Evolutionary conservation across 2,888 invertebrate species (phyloP).

Genomic region (Siphlonurus alternatus): DNA sequence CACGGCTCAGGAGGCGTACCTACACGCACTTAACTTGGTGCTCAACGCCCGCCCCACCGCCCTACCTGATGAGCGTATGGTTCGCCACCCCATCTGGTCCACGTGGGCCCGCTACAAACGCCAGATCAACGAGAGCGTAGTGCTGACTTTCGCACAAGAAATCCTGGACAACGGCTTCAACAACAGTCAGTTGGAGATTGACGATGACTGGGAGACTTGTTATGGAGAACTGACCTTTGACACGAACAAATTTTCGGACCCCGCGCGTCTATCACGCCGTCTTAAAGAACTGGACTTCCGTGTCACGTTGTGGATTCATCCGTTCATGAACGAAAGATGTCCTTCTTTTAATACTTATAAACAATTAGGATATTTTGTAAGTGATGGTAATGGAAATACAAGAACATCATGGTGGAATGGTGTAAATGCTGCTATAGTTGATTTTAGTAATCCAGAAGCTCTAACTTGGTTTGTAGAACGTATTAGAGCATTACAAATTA

Average conservation of each 20-base stretch:
- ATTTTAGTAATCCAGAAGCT: slow-evolving; percentile 54
- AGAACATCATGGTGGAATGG: slow-evolving; percentile 33
- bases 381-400: slow-evolving; percentile 21
- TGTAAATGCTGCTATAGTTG: slow-evolving; percentile 38
- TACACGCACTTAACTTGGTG: slow-evolving; percentile 36
- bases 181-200: slow-evolving; percentile 67
- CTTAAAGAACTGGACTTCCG: slow-evolving; percentile 44
- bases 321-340: slow-evolving; percentile 64
- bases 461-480: slow-evolving; percentile 27
- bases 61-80: slow-evolving; percentile 49
- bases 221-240: slow-evolving; percentile 68
- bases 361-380: slow-evolving; percentile 36
- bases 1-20: slow-evolving; percentile 43
- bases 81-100: slow-evolving; percentile 72
- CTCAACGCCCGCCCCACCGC: slow-evolving; percentile 44
- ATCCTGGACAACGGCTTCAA: slow-evolving; percentile 46
- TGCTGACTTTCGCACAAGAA: slow-evolving; percentile 47
- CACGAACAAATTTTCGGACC: slow-evolving; percentile 46
- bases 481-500: slow-evolving; percentile 16
- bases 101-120: slow-evolving; percentile 65
- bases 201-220: slow-evolving; percentile 74
- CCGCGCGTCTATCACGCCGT: slow-evolving; percentile 38
- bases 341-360: slow-evolving; percentile 40
- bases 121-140: slow-evolving; percentile 41
- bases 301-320: slow-evolving; percentile 71